Conservation (phyloP, 1,140 invertebrate species). For the Brachionus sp. region DNA sequence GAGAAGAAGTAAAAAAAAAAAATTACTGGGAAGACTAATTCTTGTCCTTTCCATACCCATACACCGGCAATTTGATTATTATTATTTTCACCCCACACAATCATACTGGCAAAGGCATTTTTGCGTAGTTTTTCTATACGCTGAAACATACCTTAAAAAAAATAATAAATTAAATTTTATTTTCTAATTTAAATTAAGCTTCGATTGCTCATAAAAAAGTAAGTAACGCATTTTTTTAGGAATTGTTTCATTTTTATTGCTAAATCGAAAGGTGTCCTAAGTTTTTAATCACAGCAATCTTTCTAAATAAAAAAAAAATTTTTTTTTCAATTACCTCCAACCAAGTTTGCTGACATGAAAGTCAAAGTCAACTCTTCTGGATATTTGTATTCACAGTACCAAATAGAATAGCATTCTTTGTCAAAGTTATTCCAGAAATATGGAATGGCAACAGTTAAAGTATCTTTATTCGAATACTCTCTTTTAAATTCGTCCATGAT, state of each 20-base stretch:
- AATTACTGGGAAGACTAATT: conserved; percentile 79
- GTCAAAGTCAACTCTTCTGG: conserved; percentile 82
- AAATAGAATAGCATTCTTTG: conserved; percentile 90
- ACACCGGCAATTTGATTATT: conserved; percentile 88
- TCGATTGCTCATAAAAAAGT: conserved; percentile 38
- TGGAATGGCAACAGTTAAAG: conserved; percentile 77
- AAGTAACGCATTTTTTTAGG: conserved; percentile 39
- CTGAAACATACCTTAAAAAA: conserved; percentile 82
- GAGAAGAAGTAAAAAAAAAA: conserved; percentile 60
- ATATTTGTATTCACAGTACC: conserved; percentile 95
- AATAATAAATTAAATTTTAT: neutral
- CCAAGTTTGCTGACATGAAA: conserved; percentile 93
- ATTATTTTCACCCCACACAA: conserved; percentile 86
- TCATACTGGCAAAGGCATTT: conserved; percentile 85
- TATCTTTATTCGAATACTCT: conserved; percentile 93
- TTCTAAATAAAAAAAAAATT: conserved; percentile 9
- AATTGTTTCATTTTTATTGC: conserved; percentile 27
- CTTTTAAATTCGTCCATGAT: conserved; percentile 96
- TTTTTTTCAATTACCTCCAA: conserved; percentile 66
- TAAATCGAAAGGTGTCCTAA: conserved; percentile 43
- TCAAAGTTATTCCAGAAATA: conserved; percentile 99
- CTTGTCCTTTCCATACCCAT: conserved; percentile 93
- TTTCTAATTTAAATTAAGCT: neutral
- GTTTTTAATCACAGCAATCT: conserved; percentile 44
- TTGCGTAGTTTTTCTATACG: conserved; percentile 96